Conservation (phyloP, 2,888 invertebrate genomes). For the Drosophila bunnanda region DNA sequence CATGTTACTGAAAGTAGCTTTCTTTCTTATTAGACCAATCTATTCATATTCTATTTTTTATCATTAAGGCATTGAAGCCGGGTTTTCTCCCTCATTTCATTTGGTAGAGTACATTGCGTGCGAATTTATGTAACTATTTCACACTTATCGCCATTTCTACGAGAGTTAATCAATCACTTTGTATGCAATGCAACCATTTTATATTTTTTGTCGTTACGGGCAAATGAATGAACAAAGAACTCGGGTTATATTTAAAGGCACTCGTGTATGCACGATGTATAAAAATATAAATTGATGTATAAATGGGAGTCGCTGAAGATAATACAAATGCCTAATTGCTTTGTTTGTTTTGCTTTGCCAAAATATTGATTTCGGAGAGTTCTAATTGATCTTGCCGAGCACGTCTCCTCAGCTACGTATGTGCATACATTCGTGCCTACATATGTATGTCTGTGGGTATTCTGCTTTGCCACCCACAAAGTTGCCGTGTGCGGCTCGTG, state of each 20-base stretch:
- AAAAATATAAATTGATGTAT: slow-evolving; percentile 20
- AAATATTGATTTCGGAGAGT: slow-evolving; percentile 17
- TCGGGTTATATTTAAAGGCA: slow-evolving; percentile 32
- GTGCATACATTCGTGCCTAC: neutral
- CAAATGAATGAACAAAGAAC: slow-evolving; percentile 42
- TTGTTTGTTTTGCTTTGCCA: slow-evolving; percentile 53
- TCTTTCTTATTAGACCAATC: no score
- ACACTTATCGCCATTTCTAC: neutral
- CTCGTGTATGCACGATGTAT: slow-evolving; percentile 10
- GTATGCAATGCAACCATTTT: slow-evolving; percentile 43
- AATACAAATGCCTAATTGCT: slow-evolving; percentile 56
- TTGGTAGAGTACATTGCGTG: neutral
- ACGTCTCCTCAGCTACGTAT: slow-evolving; percentile 9
- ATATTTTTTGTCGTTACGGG: slow-evolving; percentile 41
- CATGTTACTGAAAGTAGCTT: neutral
- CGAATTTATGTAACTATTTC: slow-evolving; percentile 6
- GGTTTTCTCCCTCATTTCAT: neutral
- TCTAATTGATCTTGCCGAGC: slow-evolving; percentile 27
- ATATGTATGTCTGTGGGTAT: neutral
- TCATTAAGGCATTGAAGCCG: neutral
- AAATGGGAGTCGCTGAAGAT: slow-evolving; percentile 51
- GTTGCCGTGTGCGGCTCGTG: slow-evolving; percentile 40
- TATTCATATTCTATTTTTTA: no score
- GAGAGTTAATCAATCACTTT: slow-evolving; percentile 53
- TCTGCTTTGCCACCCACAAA: slow-evolving; percentile 54